Base-by-base conservation (phyloP, 1,140 invertebrate genomes). In the Batillaria attramentaria region DNA sequence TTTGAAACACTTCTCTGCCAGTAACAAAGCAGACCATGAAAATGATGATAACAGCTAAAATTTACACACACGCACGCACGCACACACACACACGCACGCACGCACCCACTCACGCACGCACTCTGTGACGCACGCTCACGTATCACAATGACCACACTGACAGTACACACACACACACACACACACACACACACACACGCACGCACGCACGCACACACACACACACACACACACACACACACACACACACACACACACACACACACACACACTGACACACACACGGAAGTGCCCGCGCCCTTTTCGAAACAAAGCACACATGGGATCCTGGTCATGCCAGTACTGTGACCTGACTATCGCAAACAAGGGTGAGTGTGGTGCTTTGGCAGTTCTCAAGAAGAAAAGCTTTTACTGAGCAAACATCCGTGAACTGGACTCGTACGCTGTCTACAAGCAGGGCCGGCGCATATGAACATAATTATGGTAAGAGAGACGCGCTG, bases 181-280 rank as follows among this genome's bases (percentile, higher is more conserved):
- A 69, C 66, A 69, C 66, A 69, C 35, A 69, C 24, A 60, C 57
- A 60, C 57, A 60, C 57, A 60, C 57, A 69, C 68, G n/a, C 33
- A 70, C 8, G 5, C 68, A 70, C 68, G 10, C 33, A 70, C 6
- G 5, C 33, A 33, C 33, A 37, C 18, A 70, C 33, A n/a, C 57
- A 62, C 57, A 62, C 57, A 62, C 8, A 62, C 62, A 66, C 62
- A 66, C 62, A 66, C 62, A 66, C 62, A 66, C 62, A 66, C 62
- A 37, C 33, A 35, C 62, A 66, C 33, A 66, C 31, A 33, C 31
- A 66, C 62, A 35, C 28, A 10, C 33, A 10, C 31, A 35, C 8
- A 24, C 62, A 66, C 62, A 35, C 62, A 37, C 28, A 35, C 62
- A 33, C 24, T 6, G 6, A 60, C 24, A 37, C 2, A 37, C 8